Evolutionary conservation across 2,113 vertebrate species (phyloP), one percentile per base, ranked within the genome.

Genomic region (Megaceryle maxima): DNA sequence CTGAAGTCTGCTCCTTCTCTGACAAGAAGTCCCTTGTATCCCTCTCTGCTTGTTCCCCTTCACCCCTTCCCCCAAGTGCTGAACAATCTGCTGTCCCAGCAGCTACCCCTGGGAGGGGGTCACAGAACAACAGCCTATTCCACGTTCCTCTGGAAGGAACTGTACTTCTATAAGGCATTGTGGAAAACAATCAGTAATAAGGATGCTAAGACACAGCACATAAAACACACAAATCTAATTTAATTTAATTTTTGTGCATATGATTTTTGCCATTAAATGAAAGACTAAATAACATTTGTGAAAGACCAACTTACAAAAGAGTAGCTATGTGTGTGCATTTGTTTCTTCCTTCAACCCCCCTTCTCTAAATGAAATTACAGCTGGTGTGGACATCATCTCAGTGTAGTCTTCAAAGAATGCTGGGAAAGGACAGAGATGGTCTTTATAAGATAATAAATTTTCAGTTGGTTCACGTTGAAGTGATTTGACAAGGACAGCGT

Each of bases 381-480:
- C 25, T 79, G 39, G 29, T 64, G 15, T 51, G 76, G 78, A 55
- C 66, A 76, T 64, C 1, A 2, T 78, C 62, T 94, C 92, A 41
- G 14, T 39, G 59, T 43, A 89, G 76, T 74, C 62, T 28, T 96
- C 91, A 81, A 75, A 75, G 83, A 79, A 89, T 88, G 76, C 86
- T 70, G 68, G 59, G 83, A 80, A 96, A 96, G 94, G 51, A 57
- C 75, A 83, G 41, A 70, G 68, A 92, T 55, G 87, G 81, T 91
- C 46, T 92, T 94, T 85, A 62, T n/a, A 74, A 95, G 97, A 97
- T 92, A 97, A 97, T 92, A 92, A 82, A 95, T 98, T 98, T 98
- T 98, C 96, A 95, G 96, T 97, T 96, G 90, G 83, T 98, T 98
- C 97, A 97, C 11, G 24, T 76, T 95, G 96, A 98, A 97, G 97